These are phyloP conservation scores for Mesorhabditis sp. DNA, from an alignment of 2,888 invertebrate species.

Conservation along the genomic window DNA sequence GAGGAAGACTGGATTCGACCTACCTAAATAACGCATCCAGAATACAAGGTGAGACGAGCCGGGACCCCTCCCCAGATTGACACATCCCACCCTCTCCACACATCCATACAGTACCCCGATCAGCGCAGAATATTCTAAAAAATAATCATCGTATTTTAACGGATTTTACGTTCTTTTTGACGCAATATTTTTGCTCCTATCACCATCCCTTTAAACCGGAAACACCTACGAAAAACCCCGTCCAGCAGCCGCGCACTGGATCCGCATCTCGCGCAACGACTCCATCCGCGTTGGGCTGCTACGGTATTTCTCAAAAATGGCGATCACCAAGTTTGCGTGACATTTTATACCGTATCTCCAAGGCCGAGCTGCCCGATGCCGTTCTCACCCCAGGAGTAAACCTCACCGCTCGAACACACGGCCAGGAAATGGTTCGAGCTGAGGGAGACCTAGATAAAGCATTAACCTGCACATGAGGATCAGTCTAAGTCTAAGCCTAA, in stretches of 20 bases:
- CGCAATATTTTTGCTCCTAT: slow-evolving; percentile 48
- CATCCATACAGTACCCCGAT: slow-evolving; percentile 70
- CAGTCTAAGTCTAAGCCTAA: neutral
- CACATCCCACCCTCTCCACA: slow-evolving; percentile 68
- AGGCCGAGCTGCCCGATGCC: slow-evolving; percentile 69
- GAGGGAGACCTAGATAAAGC: neutral
- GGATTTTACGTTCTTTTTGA: slow-evolving; percentile 61
- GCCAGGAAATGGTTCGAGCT: neutral
- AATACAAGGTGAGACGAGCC: slow-evolving; percentile 65
- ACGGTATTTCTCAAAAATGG: slow-evolving; percentile 3
- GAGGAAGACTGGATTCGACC: neutral
- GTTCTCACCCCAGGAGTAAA: slow-evolving; percentile 73
- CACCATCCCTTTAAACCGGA: neutral
- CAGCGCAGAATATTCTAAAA: slow-evolving; percentile 71
- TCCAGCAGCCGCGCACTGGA: slow-evolving; percentile 28
- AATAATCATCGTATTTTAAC: neutral
- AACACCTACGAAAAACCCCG: slow-evolving; percentile 16
- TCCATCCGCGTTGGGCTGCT: slow-evolving; percentile 14
- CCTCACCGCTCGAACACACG: slow-evolving; percentile 55
- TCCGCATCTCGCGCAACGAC: slow-evolving; percentile 21
- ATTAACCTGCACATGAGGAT: neutral
- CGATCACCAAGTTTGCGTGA: neutral
- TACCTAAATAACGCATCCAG: slow-evolving; percentile 63
- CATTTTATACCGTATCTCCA: slow-evolving; percentile 46
- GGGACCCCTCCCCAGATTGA: slow-evolving; percentile 26